Conservation (phyloP, 1,140 invertebrate species). For the Neodiprion pinetum region DNA sequence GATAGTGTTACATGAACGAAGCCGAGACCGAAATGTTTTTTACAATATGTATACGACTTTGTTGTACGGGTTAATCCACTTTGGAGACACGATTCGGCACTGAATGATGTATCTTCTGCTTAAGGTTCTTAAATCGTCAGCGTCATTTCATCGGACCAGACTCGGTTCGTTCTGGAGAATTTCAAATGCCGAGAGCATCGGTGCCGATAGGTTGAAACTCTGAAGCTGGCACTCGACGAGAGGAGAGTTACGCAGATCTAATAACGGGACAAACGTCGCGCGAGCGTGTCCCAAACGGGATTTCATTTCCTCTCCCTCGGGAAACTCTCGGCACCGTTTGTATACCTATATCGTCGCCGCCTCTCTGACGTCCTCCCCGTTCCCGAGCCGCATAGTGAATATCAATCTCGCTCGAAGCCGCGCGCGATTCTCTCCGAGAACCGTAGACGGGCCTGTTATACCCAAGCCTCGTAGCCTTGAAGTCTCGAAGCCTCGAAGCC, state of each 20-base stretch:
- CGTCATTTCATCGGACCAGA: too few species aligned
- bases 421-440: neutral
- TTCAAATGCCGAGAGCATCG: slow-evolving; percentile 16
- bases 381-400: slow-evolving; percentile 7
- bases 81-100: too few species aligned
- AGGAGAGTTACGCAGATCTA: slow-evolving; percentile 45
- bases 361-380: slow-evolving; percentile 20
- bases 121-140: too few species aligned
- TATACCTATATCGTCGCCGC: neutral
- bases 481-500: neutral
- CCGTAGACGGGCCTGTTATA: neutral
- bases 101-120: too few species aligned
- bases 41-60: too few species aligned
- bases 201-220: neutral
- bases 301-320: slow-evolving; percentile 44
- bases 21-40: too few species aligned
- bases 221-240: slow-evolving; percentile 25
- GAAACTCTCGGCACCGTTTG: slow-evolving; percentile 9
- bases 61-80: too few species aligned
- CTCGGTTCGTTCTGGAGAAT: neutral
- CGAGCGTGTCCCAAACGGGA: slow-evolving; percentile 41
- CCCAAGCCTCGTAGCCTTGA: neutral
- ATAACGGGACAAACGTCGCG: slow-evolving; percentile 47
- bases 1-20: too few species aligned
- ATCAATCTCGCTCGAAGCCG: slow-evolving; percentile 6